A percentile compares a stretch with the other conserved stretches of the same genome.
Conservation (phyloP, 2,888 invertebrate species). For the Harmothoe impar region DNA sequence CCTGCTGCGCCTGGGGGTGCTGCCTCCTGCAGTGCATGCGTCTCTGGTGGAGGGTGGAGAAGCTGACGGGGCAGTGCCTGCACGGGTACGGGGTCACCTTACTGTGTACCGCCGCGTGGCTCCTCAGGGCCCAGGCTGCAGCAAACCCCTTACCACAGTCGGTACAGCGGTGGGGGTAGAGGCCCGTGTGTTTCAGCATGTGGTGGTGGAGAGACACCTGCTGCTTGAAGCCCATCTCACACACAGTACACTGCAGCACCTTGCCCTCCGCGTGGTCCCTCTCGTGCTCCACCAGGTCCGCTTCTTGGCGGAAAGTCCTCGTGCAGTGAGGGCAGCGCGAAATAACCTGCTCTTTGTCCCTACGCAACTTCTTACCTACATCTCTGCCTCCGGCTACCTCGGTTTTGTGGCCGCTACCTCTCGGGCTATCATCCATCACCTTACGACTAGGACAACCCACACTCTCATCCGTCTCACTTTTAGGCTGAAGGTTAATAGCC, state of each 20-base stretch:
- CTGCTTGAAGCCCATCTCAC: not conserved
- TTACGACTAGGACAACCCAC: too few species aligned
- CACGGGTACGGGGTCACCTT: not conserved
- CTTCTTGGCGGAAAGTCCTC: not conserved
- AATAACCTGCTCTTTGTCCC: not conserved
- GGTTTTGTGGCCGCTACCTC: not conserved
- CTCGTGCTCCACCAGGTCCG: not conserved
- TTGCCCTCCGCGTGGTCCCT: not conserved
- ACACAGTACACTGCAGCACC: not conserved
- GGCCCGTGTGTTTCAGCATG: not conserved
- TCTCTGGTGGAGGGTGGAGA: not conserved
- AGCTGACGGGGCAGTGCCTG: not conserved
- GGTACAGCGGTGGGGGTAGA: not conserved
- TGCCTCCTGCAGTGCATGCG: not conserved
- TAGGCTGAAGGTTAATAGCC: too few species aligned
- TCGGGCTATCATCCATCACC: not conserved
- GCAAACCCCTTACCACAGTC: constrained; percentile 29
- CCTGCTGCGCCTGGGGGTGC: not conserved
- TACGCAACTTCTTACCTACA: not conserved
- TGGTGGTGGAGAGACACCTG: not conserved
- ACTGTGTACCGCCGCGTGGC: not conserved
- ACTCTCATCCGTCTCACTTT: too few species aligned
- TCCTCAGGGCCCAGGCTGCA: not conserved
- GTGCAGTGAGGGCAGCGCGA: not conserved
- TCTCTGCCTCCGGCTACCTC: not conserved